Evolutionary conservation across 2,113 vertebrate species (phyloP), one percentile per base, ranked within the genome.

Genomic region (Ctenodactylus gundi): DNA sequence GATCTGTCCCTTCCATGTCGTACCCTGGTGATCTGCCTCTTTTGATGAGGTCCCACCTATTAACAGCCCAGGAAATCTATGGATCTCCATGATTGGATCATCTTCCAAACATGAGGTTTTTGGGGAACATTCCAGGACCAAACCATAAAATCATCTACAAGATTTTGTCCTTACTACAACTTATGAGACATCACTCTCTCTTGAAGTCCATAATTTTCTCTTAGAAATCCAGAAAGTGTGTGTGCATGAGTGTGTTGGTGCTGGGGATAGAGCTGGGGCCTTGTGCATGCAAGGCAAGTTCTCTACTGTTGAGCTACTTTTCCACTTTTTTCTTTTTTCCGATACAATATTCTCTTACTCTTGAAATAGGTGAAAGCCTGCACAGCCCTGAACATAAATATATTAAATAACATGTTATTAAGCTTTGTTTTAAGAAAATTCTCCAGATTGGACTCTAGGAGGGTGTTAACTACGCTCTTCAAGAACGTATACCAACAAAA

Each of bases 321-420:
- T 29, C 34, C 46, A 75, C 17, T 34, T 20, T 75, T 51, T 51
- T 55, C 46, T 44, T n/a, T 29, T 65, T 15, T 51, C n/a, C 80
- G 34, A 6, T 99, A 98, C 99, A 99, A 97, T 98, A 97, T 93
- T 99, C 99, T 94, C 98, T 97, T 53, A 98, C n/a, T 57, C 23
- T 46, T 67, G 15, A 44, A 67, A 57, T 57, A n/a, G 31, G 11
- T 68, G 39, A 57, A 31, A 2, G 11, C 5, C 12, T 76, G 46
- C 58, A 67, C 7, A 46, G 12, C 49, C 0, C 31, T 36, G 60
- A 9, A 55, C 21, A 44, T 41, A 53, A 67, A 76, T 31, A 29
- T 36, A 62, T 51, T 75, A 53, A 44, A 14, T 67, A 84, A 53
- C 72, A 62, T 34, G 39, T 83, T 17, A 60, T n/a, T 31, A 53